Evolutionary conservation across 2,113 vertebrate species (phyloP), one percentile per base, ranked within the genome.

Genomic region (Brachypteracias leptosomus): DNA sequence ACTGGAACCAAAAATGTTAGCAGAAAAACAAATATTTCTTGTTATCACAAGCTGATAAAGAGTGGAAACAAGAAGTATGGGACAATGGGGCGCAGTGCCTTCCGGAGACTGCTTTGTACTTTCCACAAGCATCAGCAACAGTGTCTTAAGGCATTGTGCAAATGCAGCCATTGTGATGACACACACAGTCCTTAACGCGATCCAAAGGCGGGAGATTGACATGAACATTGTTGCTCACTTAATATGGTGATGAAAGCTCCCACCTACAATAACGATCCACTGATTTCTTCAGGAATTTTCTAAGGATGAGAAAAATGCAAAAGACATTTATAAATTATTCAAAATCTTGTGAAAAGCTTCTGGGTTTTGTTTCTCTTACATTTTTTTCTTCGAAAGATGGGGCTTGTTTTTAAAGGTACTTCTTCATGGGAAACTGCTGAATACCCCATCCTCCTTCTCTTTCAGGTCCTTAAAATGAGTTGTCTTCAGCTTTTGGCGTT

Each of bases 61-160:
- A 83, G 19, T 47, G 38, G 72, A 63, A 91, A 94, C 38, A 51
- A 92, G 52, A 61, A 0, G 0, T 16, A 33, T 29, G 29, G 71
- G 63, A 78, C 46, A 73, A 61, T 38, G 17, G 38, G 55, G 40
- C 1, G 9, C 49, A 67, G 75, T 54, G 63, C 74, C 75, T 95
- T 80, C 54, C 0, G 0, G 78, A 42, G 36, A 47, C 63, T 67
- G 35, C 59, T 94, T 74, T 91, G 78, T 78, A 55, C 63, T 91
- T 96, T 70, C 67, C 63, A 58, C 31, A 71, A 46, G 59, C 38
- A 88, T 77, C 85, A 94, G 82, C 93, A 94, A 26, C 51, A 77
- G 46, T 52, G 61, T 84, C 72, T 57, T 70, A 36, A 76, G 67
- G 82, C 55, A 78, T 57, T 94, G 88, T 90, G 88, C 55, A 80